Evolutionary conservation across 2,888 invertebrate species (phyloP), one percentile per base, ranked within the genome.

Genomic region (Sphaeridia pumilis): DNA sequence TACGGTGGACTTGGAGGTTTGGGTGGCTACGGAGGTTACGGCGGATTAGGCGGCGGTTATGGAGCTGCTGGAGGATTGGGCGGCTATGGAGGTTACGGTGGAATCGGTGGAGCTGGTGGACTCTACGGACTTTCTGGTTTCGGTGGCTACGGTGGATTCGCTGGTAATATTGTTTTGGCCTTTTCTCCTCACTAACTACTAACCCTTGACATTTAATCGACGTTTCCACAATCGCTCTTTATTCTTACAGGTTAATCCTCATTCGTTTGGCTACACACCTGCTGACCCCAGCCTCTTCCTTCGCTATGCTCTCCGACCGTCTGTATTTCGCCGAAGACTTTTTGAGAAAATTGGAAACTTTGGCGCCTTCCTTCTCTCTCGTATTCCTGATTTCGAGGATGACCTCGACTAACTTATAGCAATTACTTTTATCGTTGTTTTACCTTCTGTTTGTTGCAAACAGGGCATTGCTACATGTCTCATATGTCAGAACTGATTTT

Each of bases 281-380:
- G n/a, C n/a, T n/a, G n/a, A n/a, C n/a, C n/a, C n/a, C n/a, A n/a
- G n/a, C n/a, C n/a, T n/a, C n/a, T 38, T 38, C 38, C 20, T 17
- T 17, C 38, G 38, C 38, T 38, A 38, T 17, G 38, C 17, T 20
- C 20, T 14, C 17, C 38, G 20, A 5, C 48, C 48, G 2, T 38
- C 48, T 14, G 5, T 27, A 2, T 41, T 48, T 2, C 36, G 21
- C 21, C 10, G 48, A 35, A 36, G 48, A 35, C 20, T 48, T 38
- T 48, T 41, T 48, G 25, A 48, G 17, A 48, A 48, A 41, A 17
- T 48, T 14, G 27, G 25, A 17, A 20, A 35, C 7, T 41, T 48
- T 48, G 48, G 48, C 26, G 22, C 36, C 24, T n/a, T 48, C 36
- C 48, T 48, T 38, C 27, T 41, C 10, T 48, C 48, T 27, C 38